Conservation (phyloP, 2,888 invertebrate species). For the Volucella inanis region DNA sequence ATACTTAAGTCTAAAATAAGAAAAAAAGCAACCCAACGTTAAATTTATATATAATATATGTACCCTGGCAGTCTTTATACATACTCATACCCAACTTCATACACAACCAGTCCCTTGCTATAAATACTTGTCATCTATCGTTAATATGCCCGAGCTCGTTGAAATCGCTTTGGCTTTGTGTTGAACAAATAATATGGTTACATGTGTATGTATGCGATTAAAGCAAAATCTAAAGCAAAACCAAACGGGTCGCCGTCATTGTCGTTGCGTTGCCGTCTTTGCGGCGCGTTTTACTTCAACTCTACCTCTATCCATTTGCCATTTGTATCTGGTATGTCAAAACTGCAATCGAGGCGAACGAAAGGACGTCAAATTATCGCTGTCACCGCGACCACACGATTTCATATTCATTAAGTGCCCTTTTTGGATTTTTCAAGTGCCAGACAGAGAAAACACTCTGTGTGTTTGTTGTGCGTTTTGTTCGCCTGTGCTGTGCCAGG, state of each 20-base stretch:
- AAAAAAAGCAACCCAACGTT: constrained; percentile 12
- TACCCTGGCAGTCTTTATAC: constrained; percentile 33
- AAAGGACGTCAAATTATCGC: constrained; percentile 58
- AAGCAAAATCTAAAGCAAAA: constrained; percentile 39
- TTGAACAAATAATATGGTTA: not conserved
- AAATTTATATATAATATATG: constrained; percentile 37
- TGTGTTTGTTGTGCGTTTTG: constrained; percentile 33
- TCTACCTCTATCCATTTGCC: too few relatives aligned
- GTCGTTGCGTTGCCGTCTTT: constrained; percentile 44
- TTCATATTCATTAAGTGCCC: constrained; percentile 36
- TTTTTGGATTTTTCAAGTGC: constrained; percentile 21
- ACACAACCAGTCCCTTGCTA: constrained; percentile 9
- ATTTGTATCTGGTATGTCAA: constrained; percentile 55
- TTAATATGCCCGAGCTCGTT: not conserved
- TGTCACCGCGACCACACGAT: constrained; percentile 28
- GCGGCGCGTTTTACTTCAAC: constrained; percentile 40
- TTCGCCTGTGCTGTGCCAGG: constrained; percentile 10
- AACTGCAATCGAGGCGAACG: constrained; percentile 51
- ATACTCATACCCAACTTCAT: constrained; percentile 29
- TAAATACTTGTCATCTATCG: constrained; percentile 50
- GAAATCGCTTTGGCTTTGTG: not conserved
- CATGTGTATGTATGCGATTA: constrained; percentile 11
- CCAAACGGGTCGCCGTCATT: not conserved
- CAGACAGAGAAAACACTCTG: constrained; percentile 50
- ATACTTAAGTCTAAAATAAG: not conserved